Conservation (phyloP, 2,113 vertebrate genomes). For the Muntiacus reevesi region DNA sequence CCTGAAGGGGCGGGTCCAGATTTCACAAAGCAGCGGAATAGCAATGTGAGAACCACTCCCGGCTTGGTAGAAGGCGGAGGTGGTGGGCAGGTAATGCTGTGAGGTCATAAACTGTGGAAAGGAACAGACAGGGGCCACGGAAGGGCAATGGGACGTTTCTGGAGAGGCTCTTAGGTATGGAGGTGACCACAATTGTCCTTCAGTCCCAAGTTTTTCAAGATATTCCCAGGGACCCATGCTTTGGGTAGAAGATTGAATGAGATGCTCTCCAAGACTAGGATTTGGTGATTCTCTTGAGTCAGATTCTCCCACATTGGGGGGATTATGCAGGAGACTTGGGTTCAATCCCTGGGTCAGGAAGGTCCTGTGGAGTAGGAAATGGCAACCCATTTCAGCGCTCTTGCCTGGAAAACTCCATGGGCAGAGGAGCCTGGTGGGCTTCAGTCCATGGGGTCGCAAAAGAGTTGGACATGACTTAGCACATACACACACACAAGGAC, state of each 20-base stretch:
- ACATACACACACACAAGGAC: not conserved
- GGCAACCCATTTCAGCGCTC: not conserved
- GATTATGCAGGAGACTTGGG: not conserved
- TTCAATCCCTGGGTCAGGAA: not conserved
- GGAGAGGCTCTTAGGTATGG: not conserved
- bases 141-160: not conserved
- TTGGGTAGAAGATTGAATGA: not conserved
- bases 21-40: not conserved
- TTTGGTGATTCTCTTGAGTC: not conserved
- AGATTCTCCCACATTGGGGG: not conserved
- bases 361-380: not conserved
- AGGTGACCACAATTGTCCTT: not conserved
- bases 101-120: not conserved
- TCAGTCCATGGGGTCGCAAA: not conserved
- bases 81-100: not conserved
- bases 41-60: not conserved
- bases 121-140: not conserved
- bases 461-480: not conserved
- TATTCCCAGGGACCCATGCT: not conserved
- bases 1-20: fast-evolving
- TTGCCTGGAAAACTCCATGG: not conserved
- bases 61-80: not conserved
- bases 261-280: not conserved
- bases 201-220: not conserved
- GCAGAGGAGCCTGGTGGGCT: not conserved